phyloP scores from a whole-genome alignment of 2,113 vertebrate species.

The Melanerpes formicivorus region DNA sequence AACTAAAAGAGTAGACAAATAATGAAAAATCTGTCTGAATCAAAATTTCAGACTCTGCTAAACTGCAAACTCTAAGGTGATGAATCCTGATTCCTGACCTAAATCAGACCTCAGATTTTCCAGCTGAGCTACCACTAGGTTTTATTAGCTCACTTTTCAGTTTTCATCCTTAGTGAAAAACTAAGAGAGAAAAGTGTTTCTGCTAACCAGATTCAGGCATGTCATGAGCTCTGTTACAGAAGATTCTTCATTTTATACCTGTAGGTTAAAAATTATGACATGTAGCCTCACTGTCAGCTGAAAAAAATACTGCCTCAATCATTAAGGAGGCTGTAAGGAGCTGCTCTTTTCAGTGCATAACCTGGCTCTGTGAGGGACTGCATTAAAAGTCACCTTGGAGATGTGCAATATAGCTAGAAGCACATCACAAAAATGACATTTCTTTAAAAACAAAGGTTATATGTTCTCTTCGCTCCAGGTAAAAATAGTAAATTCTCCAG shows the following conservation, averaged over 20 bases:
- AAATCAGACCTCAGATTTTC: not conserved
- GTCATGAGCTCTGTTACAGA: not conserved
- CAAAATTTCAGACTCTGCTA: conserved; percentile 22
- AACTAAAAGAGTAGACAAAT: not conserved
- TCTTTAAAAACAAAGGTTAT: conserved; percentile 51
- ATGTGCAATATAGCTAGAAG: not conserved
- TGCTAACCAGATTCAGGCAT: not conserved
- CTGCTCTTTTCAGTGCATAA: not conserved
- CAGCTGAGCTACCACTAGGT: not conserved
- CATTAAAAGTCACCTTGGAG: conserved; percentile 68
- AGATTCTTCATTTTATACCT: not conserved
- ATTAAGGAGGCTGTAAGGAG: not conserved
- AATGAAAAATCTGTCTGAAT: not conserved
- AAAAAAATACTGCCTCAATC: conserved; percentile 3
- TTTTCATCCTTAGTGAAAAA: not conserved
- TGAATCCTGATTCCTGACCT: conserved; percentile 5
- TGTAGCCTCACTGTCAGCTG: not conserved
- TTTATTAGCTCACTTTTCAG: conserved; percentile 3
- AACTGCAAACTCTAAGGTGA: not conserved
- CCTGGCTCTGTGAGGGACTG: not conserved
- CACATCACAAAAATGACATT: conserved; percentile 60
- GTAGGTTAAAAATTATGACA: not conserved
- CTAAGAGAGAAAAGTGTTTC: not conserved
- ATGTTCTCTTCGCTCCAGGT: conserved; percentile 47
- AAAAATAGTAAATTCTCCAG: conserved; percentile 71